Base-by-base conservation (phyloP, 2,113 vertebrate genomes). In the Malurus cyaneus region DNA sequence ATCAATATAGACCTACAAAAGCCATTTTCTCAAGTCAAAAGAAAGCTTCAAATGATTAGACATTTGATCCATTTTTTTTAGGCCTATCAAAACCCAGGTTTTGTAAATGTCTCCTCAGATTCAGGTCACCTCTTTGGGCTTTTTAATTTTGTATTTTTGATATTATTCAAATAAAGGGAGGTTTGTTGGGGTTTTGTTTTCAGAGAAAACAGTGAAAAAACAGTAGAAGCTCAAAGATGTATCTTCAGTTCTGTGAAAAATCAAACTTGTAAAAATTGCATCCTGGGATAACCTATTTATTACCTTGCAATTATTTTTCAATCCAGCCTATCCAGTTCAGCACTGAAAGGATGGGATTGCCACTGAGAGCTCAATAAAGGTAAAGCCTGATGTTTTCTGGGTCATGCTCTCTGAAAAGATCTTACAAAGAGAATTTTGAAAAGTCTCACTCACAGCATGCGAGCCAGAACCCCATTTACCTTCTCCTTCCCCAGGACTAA, bases 341-440 rank as follows among this genome's bases (percentile, higher is more conserved):
- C 24, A 24, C 8, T 42, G 76, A 83, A 80, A 93, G n/a, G 60
- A 54, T 53, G 34, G 7, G 52, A n/a, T 28, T 82, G 44, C 36
- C 56, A 31, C 36, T 18, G 72, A 53, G 25, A 90, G 23, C 39
- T 71, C 53, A 46, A 1, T 32, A 73, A 85, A 92, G 13, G 26
- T 26, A 73, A 78, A 90, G 31, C 14, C 50, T 62, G 52, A 20
- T 26, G n/a, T 85, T 94, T 94, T 95, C 95, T 96, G 64, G 93
- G 93, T 94, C 96, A 92, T 10, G 20, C 28, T 41, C 61, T 70
- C 67, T 60, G 66, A 67, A 95, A 88, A 90, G 72, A 53, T 41
- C 52, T 73, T 39, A 29, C 3, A 59, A 78, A 39, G 20, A 59
- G 25, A 54, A 80, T 4, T 29, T 11, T 85, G 49, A 84, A 94